phyloP scores from a whole-genome alignment of 2,113 vertebrate genomes.

The Beaufortia kweichowensis region DNA sequence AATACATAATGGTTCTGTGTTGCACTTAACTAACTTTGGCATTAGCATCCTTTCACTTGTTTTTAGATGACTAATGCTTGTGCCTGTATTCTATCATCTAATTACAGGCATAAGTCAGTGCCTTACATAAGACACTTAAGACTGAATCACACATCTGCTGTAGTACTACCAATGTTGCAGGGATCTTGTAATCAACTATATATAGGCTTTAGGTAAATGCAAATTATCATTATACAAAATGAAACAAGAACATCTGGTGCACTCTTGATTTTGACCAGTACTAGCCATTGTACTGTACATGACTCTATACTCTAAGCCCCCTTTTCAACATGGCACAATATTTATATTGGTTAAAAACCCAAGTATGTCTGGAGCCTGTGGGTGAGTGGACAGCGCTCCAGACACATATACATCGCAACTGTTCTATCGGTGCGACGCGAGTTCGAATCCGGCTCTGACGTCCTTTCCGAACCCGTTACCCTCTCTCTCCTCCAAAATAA shows the following conservation, averaged over 20 bases:
- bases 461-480: no score
- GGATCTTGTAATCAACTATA: no score
- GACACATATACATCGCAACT: no score
- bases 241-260: not conserved
- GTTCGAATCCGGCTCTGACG: no score
- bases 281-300: not conserved
- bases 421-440: no score
- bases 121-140: not conserved
- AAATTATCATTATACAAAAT: not conserved
- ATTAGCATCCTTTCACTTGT: not conserved
- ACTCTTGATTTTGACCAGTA: not conserved
- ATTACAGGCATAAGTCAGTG: not conserved
- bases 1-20: not conserved
- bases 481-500: no score
- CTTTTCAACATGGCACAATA: not conserved
- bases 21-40: not conserved
- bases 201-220: not conserved
- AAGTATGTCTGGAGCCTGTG: no score
- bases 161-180: not conserved
- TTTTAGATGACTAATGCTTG: conserved; percentile 2
- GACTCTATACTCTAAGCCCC: no score
- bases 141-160: not conserved
- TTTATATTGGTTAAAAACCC: no score
- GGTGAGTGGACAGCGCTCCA: no score
- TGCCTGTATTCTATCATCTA: not conserved